Percentiles rank a stretch among this genome's conserved stretches.
phyloP scores from a whole-genome alignment of 2,113 vertebrate species.

The Labeo rohita region DNA sequence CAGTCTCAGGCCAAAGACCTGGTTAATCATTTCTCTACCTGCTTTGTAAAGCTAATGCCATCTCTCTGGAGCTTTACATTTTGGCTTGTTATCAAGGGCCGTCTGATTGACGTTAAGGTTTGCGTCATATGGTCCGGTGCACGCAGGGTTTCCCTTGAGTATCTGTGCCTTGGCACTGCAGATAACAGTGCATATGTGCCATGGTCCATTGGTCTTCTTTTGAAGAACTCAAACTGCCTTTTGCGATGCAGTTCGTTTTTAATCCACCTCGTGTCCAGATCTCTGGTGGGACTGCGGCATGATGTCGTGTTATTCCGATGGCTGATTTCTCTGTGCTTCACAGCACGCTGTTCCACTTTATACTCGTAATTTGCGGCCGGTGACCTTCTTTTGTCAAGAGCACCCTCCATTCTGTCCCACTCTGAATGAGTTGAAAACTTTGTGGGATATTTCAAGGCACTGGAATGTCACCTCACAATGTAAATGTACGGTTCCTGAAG shows the following conservation, averaged over 20 bases:
- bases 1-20: not conserved
- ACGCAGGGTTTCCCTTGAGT: constrained; percentile 32
- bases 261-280: constrained; percentile 60
- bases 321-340: constrained; percentile 69
- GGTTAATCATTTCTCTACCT: constrained; percentile 41
- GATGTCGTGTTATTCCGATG: constrained; percentile 76
- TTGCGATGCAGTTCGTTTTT: constrained; percentile 72
- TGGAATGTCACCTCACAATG: constrained; percentile 13
- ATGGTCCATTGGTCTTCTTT: constrained; percentile 70
- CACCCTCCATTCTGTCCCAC: constrained; percentile 65
- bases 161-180: constrained; percentile 20
- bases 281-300: constrained; percentile 73
- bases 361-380: constrained; percentile 65
- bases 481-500: not conserved
- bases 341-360: constrained; percentile 67
- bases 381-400: constrained; percentile 35
- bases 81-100: constrained; percentile 41
- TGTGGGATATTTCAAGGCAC: constrained; percentile 30
- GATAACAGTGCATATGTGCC: constrained; percentile 26
- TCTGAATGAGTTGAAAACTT: not conserved
- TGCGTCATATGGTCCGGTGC: constrained; percentile 37
- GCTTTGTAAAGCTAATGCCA: constrained; percentile 41
- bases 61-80: constrained; percentile 46
- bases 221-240: constrained; percentile 74
- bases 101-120: constrained; percentile 47